Conservation (phyloP, 2,797 vertebrate genomes). For the Gambelia wislizenii region DNA sequence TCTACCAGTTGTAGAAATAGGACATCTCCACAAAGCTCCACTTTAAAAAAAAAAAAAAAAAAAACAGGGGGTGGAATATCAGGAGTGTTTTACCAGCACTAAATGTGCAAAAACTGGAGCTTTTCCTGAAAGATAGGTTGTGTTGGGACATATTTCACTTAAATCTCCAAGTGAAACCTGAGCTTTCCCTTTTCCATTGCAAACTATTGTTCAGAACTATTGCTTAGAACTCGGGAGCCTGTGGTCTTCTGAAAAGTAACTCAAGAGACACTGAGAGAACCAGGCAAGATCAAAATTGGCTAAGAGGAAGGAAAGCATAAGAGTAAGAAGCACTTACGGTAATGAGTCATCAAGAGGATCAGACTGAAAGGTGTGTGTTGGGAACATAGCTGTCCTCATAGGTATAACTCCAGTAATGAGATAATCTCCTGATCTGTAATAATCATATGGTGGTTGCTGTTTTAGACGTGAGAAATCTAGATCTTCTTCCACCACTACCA, state of each 20-base stretch:
- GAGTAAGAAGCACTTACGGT: not conserved
- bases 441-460: not conserved
- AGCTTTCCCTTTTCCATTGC: not conserved
- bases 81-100: no score
- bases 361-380: not conserved
- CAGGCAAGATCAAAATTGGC: not conserved
- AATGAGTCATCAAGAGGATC: not conserved
- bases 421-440: constrained; percentile 20
- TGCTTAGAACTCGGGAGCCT: not conserved
- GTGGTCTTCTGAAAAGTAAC: not conserved
- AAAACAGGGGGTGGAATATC: no score
- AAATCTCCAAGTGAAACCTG: not conserved
- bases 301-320: not conserved
- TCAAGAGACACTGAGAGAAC: no score
- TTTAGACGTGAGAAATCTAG: not conserved
- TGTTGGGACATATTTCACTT: not conserved
- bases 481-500: not conserved
- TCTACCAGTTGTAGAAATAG: no score
- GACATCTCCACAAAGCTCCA: no score
- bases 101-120: no score
- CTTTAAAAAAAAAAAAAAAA: no score
- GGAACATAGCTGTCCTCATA: not conserved
- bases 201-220: not conserved
- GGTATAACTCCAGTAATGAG: not conserved
- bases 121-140: no score